A percentile compares a stretch with the other conserved stretches of the same genome.
phyloP scores from a whole-genome alignment of 2,113 vertebrate species.

The Eonycteris spelaea region DNA sequence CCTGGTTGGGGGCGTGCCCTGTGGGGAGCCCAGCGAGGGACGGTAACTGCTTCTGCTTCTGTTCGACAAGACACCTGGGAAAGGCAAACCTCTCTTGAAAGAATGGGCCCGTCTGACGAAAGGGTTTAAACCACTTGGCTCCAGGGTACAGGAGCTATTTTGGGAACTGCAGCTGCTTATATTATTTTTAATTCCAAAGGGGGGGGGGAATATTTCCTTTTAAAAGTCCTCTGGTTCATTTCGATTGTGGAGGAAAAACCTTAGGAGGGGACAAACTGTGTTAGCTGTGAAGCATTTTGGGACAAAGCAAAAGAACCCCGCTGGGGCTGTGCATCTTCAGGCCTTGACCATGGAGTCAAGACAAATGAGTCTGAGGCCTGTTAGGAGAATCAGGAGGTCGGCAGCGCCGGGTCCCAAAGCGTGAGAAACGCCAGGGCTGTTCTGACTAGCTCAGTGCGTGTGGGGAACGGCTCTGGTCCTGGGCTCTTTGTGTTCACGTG shows the following conservation, averaged over 20 bases:
- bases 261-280: not conserved
- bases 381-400: not conserved
- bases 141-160: slow-evolving; percentile 13
- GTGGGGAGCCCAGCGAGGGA: not conserved
- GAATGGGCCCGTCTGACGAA: not conserved
- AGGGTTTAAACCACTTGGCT: slow-evolving; percentile 1
- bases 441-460: rapidly evolving
- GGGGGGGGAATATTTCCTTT: not conserved
- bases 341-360: not conserved
- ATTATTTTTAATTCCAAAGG: slow-evolving; percentile 60
- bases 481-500: not conserved
- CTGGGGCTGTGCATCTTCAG: not conserved
- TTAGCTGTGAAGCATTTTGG: not conserved
- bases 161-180: not conserved
- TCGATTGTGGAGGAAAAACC: not conserved
- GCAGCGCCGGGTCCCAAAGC: not conserved
- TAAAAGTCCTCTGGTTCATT: slow-evolving; percentile 13
- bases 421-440: not conserved
- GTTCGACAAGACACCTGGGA: not conserved
- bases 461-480: not conserved
- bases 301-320: not conserved
- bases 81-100: not conserved
- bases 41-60: not conserved
- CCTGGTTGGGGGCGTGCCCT: not conserved
- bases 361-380: not conserved